phyloP scores from a whole-genome alignment of 2,888 invertebrate species.

The Halictus ligatus region DNA sequence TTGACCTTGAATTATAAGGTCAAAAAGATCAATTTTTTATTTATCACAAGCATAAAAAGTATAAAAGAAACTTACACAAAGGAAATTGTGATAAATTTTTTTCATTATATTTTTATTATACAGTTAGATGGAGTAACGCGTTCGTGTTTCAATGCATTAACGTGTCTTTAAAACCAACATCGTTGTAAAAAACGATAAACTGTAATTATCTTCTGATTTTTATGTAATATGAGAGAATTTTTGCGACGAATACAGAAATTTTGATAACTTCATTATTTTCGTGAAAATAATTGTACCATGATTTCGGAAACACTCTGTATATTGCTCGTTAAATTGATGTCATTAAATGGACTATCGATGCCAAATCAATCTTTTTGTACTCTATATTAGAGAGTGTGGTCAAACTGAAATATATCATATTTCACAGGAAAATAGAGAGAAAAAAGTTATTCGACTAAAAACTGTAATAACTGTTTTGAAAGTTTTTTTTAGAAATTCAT shows the following conservation, averaged over 20 bases:
- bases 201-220: neutral
- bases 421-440: neutral
- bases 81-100: no score
- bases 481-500: neutral
- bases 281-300: no score
- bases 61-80: no score
- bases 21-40: no score
- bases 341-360: neutral
- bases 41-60: no score
- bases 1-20: no score
- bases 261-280: no score
- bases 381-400: neutral
- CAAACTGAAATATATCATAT: neutral
- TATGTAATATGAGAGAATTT: neutral
- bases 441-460: neutral
- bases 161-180: neutral
- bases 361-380: neutral
- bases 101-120: no score
- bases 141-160: neutral
- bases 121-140: neutral
- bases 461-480: neutral
- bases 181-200: neutral
- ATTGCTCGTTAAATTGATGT: neutral
- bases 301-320: neutral
- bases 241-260: no score